A percentile compares a stretch with the other conserved stretches of the same genome.
Evolutionary conservation across 2,797 vertebrate species (phyloP).

Genomic region (Craterocephalus amniculus): DNA sequence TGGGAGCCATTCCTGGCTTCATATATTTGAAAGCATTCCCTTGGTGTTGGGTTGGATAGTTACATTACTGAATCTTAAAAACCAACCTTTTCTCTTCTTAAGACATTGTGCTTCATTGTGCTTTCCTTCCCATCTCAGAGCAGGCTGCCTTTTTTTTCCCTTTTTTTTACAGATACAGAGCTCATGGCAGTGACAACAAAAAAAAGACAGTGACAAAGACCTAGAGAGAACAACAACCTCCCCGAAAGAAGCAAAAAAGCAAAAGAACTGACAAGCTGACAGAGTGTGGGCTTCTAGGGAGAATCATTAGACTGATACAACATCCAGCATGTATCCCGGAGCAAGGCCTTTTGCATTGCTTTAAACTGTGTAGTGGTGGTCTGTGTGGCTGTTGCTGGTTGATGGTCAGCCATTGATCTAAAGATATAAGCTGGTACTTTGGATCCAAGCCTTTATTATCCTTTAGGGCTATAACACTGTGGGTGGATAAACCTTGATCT

Average conservation of each 20-base stretch:
- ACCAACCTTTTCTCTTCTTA: slow-evolving; percentile 35
- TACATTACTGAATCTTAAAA: slow-evolving; percentile 46
- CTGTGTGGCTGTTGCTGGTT: slow-evolving; percentile 56
- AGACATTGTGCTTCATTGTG: slow-evolving; percentile 44
- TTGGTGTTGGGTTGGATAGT: slow-evolving; percentile 13
- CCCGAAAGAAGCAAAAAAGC: background rate
- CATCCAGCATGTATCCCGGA: slow-evolving; percentile 65
- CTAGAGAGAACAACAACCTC: slow-evolving; percentile 15
- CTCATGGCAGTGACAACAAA: slow-evolving; percentile 35
- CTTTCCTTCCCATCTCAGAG: slow-evolving; percentile 38
- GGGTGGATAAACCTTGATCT: slow-evolving; percentile 79
- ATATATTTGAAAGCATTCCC: slow-evolving; percentile 43
- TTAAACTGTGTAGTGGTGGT: slow-evolving; percentile 61
- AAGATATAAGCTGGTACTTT: slow-evolving; percentile 77
- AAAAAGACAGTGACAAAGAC: slow-evolving; percentile 40
- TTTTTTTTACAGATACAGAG: slow-evolving; percentile 23
- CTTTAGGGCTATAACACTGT: slow-evolving; percentile 60
- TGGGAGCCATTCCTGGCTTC: slow-evolving; percentile 18
- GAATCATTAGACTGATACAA: slow-evolving; percentile 68
- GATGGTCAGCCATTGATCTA: slow-evolving; percentile 80
- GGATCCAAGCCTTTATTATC: slow-evolving; percentile 74
- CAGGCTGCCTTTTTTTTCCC: slow-evolving; percentile 23
- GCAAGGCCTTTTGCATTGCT: slow-evolving; percentile 61
- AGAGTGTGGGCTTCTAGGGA: slow-evolving; percentile 44
- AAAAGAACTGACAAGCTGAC: slow-evolving; percentile 45